Percentiles rank a stretch among this genome's conserved stretches.
Conservation (phyloP, 1,140 invertebrate genomes). For the Neocloeon triangulifer region DNA sequence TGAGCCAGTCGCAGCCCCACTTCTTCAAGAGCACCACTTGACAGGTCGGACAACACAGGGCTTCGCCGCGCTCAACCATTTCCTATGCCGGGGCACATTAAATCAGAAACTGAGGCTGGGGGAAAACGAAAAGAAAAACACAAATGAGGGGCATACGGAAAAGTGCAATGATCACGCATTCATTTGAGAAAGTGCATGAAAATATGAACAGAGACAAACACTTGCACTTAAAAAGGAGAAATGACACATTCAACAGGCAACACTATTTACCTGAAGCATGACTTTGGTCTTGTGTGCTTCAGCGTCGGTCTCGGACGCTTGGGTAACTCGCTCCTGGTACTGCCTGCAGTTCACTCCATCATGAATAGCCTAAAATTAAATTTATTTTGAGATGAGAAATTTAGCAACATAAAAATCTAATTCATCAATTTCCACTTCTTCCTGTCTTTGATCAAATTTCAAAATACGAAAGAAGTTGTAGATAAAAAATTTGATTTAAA, state of each 20-base stretch:
- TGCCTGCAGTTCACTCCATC: constrained; percentile 61
- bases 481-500: background rate
- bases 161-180: background rate
- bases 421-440: background rate
- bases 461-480: background rate
- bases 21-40: constrained; percentile 71
- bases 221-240: too few species aligned
- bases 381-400: background rate
- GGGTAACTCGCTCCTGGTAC: constrained; percentile 52
- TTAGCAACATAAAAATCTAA: too few species aligned
- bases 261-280: constrained; percentile 37
- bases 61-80: constrained; percentile 64
- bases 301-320: constrained; percentile 32
- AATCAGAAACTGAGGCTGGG: too few species aligned
- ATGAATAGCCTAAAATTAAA: constrained; percentile 44
- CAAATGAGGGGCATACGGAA: constrained; percentile 2
- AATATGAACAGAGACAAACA: too few species aligned
- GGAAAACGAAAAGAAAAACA: too few species aligned
- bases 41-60: constrained; percentile 66
- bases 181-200: too few species aligned
- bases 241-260: too few species aligned
- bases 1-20: constrained; percentile 87
- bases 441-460: background rate
- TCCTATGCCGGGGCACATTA: too few species aligned
- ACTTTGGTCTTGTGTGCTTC: constrained; percentile 50